Base-by-base conservation (phyloP, 2,797 vertebrate species). In the Peromyscus nudipes region DNA sequence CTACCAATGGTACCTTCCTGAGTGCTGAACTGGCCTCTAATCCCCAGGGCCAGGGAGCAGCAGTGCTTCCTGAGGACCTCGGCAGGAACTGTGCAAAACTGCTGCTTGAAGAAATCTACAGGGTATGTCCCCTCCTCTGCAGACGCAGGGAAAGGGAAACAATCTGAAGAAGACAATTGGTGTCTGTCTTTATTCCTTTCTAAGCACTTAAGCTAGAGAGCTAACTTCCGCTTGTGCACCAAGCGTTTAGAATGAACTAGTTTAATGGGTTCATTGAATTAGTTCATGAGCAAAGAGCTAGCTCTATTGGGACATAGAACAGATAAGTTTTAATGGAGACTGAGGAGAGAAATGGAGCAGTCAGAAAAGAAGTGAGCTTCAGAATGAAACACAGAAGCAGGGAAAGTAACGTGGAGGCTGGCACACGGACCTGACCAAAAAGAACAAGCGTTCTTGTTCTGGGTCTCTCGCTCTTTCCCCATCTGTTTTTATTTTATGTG, bases 11-110 rank as follows among this genome's bases (percentile, higher is more conserved):
- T 9, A 98, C 98, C 79, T 98, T 99, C 96, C 99, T 99, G 21
- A 99, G 99, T 75, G 99, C 99, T 27, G 99, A 99, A 98, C 98
- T 99, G 97, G 98, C 99, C 7, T 99, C 99, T 79, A 99, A 98
- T 2, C 99, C 99, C 9, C 99, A 99, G 98, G 99, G 99, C 4
- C 99, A 99, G 94, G 99, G 99, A 64, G 89, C 98, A 10, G 96
- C 99, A 0, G 87, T 99, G 23, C 99, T 99, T 76, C 99, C 99
- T 0, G 99, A 99, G 98, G 99, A 99, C 77, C 98, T 99, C 0
- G 99, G 99, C 34, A 99, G 97, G 97, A 99, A 99, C 71, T 99
- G 99, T 98, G 99, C 99, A 93, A 99, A 99, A 89, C 98, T 99
- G 85, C 99, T 99, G 52, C 98, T 99, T 37, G 99, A 99, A 97